Conservation (phyloP, 1,140 invertebrate species). For the Radopholus similis region DNA sequence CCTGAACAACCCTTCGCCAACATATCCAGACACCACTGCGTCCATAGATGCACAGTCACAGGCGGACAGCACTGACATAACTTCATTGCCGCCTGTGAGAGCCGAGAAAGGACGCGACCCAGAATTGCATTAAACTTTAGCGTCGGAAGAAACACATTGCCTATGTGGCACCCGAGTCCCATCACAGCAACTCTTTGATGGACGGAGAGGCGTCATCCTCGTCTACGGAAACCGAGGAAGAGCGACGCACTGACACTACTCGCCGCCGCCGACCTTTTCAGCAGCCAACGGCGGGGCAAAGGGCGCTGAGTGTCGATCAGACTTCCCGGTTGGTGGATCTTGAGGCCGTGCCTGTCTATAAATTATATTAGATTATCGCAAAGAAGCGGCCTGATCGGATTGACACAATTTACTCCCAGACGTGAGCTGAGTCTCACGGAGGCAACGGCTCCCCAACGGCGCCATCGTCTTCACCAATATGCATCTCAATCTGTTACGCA, state of each 20-base stretch:
- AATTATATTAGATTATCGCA: too few relatives aligned
- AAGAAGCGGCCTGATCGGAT: too few relatives aligned
- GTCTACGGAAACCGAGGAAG: constrained; percentile 49
- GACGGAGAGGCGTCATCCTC: constrained; percentile 50
- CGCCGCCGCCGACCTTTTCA: constrained; percentile 4
- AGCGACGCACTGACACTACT: constrained; percentile 18
- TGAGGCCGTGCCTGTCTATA: too few relatives aligned
- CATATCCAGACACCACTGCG: constrained; percentile 44
- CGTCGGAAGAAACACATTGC: constrained; percentile 58
- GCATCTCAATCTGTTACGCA: too few relatives aligned
- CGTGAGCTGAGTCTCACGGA: neutral
- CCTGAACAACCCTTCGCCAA: constrained; percentile 56
- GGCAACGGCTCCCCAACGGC: constrained; percentile 2
- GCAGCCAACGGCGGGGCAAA: constrained; percentile 21
- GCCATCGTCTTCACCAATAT: constrained; percentile 11
- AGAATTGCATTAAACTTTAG: constrained; percentile 32
- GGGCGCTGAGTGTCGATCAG: too few relatives aligned
- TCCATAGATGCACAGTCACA: constrained; percentile 49
- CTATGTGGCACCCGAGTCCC: constrained; percentile 57
- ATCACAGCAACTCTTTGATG: constrained; percentile 58
- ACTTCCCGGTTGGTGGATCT: too few relatives aligned
- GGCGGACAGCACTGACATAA: constrained; percentile 44
- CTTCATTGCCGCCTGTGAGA: constrained; percentile 33
- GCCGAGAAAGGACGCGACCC: neutral
- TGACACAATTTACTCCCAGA: neutral